These are phyloP conservation scores for Caenorhabditis macrosperma DNA, from an alignment of 2,888 invertebrate species.

Conservation along the genomic window DNA sequence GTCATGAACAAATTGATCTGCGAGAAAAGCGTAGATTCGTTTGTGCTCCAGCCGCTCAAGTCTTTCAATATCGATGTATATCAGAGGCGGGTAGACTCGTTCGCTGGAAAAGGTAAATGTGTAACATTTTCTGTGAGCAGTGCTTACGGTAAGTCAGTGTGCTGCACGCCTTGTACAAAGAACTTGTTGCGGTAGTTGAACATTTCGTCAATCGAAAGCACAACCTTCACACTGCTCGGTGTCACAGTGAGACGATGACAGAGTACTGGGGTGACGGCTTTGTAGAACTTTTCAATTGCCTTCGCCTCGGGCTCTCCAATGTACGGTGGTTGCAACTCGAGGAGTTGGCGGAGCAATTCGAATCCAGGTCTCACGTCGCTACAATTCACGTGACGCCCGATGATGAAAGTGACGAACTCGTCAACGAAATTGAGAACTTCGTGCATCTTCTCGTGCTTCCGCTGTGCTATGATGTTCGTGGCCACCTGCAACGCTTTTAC, in stretches of 20 bases:
- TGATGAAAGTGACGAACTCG: slow-evolving; percentile 40
- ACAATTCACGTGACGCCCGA: slow-evolving; percentile 52
- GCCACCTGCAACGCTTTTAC: slow-evolving; percentile 10
- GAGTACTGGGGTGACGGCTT: slow-evolving; percentile 40
- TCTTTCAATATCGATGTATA: slow-evolving; percentile 23
- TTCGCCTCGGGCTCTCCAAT: slow-evolving; percentile 43
- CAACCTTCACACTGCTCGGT: slow-evolving; percentile 42
- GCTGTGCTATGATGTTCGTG: slow-evolving; percentile 18
- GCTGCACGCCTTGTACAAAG: slow-evolving; percentile 31
- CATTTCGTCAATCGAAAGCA: slow-evolving; percentile 52
- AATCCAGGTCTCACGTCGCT: slow-evolving; percentile 43
- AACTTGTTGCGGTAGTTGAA: slow-evolving; percentile 55
- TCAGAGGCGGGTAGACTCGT: slow-evolving; percentile 32
- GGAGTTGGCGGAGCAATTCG: slow-evolving; percentile 35
- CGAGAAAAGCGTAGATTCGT: slow-evolving; percentile 28
- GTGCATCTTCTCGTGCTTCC: slow-evolving; percentile 24
- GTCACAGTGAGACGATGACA: slow-evolving; percentile 38
- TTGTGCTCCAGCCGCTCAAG: slow-evolving; percentile 42
- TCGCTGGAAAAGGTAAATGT: background rate
- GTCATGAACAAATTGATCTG: slow-evolving; percentile 20
- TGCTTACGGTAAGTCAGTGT: slow-evolving; percentile 19
- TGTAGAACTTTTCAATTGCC: slow-evolving; percentile 40
- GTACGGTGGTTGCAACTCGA: slow-evolving; percentile 38
- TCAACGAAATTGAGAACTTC: slow-evolving; percentile 50
- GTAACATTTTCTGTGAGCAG: no score